Evolutionary conservation across 53 echinoderm and acorn worm genomes (phyloP).

Genomic region (Holothuria scabra): DNA sequence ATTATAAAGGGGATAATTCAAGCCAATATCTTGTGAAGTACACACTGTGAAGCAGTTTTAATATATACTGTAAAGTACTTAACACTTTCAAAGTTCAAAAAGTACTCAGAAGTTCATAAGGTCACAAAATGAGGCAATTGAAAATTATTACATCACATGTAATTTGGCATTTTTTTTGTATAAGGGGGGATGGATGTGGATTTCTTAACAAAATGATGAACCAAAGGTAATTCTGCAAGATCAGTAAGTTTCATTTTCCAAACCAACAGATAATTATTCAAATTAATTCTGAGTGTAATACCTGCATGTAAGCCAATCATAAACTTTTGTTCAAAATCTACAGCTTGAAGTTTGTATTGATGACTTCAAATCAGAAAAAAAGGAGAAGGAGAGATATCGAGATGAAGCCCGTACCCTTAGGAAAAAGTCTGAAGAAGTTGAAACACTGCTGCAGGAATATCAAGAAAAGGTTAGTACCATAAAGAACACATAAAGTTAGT

Average conservation of each 20-base stretch:
- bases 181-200: too few relatives aligned
- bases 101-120: too few relatives aligned
- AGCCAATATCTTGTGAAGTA: too few relatives aligned
- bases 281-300: not conserved
- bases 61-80: too few relatives aligned
- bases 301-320: not conserved
- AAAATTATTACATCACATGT: too few relatives aligned
- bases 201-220: not conserved
- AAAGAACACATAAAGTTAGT: too few relatives aligned
- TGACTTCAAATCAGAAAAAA: conserved; percentile 41
- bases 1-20: too few relatives aligned
- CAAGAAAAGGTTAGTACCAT: conserved; percentile 26
- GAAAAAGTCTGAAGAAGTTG: conserved; percentile 20
- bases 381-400: conserved; percentile 24
- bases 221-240: not conserved
- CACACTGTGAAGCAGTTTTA: too few relatives aligned
- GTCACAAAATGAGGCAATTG: too few relatives aligned
- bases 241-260: not conserved
- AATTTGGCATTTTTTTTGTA: too few relatives aligned
- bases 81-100: too few relatives aligned
- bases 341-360: conserved; percentile 44
- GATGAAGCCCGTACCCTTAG: conserved; percentile 8
- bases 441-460: conserved; percentile 17
- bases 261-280: not conserved
- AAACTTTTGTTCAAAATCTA: not conserved